A percentile compares a stretch with the other conserved stretches of the same genome.
These are phyloP conservation scores for Nomada lathburiana DNA, from an alignment of 2,888 invertebrate species.

Conservation along the genomic window DNA sequence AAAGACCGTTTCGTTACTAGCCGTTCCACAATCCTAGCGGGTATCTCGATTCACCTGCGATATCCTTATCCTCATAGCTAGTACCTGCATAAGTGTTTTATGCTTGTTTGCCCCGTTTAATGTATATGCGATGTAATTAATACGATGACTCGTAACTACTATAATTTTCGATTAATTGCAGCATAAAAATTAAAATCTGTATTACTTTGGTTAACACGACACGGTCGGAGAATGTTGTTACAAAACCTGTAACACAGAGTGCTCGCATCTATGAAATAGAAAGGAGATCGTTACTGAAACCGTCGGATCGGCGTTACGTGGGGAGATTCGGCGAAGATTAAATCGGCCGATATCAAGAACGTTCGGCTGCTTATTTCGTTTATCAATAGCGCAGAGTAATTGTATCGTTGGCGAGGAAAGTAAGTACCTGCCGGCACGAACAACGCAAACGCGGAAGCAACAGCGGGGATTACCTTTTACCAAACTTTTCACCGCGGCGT, in stretches of 20 bases:
- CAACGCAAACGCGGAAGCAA: conserved; percentile 25
- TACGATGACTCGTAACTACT: too few relatives aligned
- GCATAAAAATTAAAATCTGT: background rate
- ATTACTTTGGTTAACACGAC: background rate
- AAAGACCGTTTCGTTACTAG: conserved; percentile 17
- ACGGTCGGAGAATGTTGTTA: background rate
- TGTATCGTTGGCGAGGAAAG: conserved; percentile 28
- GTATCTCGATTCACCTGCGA: conserved; percentile 28
- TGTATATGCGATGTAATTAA: background rate
- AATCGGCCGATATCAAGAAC: background rate
- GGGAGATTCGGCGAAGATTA: conserved; percentile 1
- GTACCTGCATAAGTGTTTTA: background rate
- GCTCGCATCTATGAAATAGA: conserved; percentile 7
- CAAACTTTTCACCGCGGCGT: conserved; percentile 39
- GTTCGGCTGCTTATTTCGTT: background rate
- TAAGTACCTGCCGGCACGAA: background rate
- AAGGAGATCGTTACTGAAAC: background rate
- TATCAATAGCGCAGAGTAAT: conserved; percentile 12
- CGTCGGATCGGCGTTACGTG: background rate
- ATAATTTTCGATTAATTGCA: background rate
- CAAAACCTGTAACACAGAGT: too few relatives aligned
- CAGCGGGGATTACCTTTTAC: conserved; percentile 35
- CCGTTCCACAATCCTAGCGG: conserved; percentile 8
- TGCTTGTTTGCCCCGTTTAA: background rate
- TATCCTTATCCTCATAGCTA: conserved; percentile 4